Evolutionary conservation across 2,797 vertebrate genomes (phyloP), one percentile per base, ranked within the genome.

Genomic region (Scolopax rusticola): DNA sequence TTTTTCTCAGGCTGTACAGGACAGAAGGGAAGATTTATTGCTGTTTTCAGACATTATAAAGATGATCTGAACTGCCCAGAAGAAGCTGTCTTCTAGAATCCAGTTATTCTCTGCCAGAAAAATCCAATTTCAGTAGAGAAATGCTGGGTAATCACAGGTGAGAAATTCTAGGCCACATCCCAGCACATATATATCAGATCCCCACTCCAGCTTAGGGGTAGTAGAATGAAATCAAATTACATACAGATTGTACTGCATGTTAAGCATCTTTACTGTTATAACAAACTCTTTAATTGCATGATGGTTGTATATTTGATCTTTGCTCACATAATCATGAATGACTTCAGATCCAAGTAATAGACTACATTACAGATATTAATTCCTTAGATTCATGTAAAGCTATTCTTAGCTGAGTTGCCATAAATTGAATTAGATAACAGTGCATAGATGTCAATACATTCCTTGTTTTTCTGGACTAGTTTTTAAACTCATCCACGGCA

Each of bases 101-200:
- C 30, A 65, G 65, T 78, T 77, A 73, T 65, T 47, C n/a, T 69
- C 38, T 65, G 70, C 41, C 83, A 86, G 48, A 60, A 85, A 84
- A 88, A 76, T 90, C 33, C 36, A 80, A 33, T 84, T 79, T 95
- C 82, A 89, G 64, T 75, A 87, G 38, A 96, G 64, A 95, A 92
- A 95, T 81, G 23, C 15, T 53, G n/a, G 87, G 82, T 59, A 97
- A 95, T 97, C 89, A 94, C 85, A 97, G 76, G 89, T 95, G 67
- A 86, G 59, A 74, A 89, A 96, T 93, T 89, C 79, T 88, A 93
- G 36, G 54, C 74, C 51, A 56, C 63, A 27, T 81, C 47, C 50
- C 68, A 76, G 47, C 87, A 57, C 24, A 68, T 30, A 79, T 92
- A 61, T 40, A 79, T 94, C 93, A 93, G 33, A 67, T 53, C 33